phyloP scores from a whole-genome alignment of 2,113 vertebrate genomes.

The Macroglossus sobrinus region DNA sequence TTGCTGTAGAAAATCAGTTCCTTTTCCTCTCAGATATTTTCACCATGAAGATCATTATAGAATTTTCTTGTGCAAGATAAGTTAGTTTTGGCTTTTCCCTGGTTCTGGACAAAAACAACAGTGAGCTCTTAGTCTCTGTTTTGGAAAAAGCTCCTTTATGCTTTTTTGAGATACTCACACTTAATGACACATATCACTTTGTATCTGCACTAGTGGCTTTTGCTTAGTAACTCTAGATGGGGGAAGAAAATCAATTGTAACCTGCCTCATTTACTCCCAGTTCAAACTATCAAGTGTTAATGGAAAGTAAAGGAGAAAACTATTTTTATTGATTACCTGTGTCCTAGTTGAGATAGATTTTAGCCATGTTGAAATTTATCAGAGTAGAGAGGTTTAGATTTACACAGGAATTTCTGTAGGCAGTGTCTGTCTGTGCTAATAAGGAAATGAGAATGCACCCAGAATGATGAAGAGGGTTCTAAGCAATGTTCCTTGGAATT shows the following conservation, averaged over 20 bases:
- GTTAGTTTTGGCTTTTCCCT: neutral
- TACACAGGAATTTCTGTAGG: neutral
- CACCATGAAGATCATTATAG: neutral
- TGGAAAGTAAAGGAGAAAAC: constrained; percentile 49
- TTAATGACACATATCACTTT: constrained; percentile 51
- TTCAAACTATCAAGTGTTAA: constrained; percentile 62
- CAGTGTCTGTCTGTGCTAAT: neutral
- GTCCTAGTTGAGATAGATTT: neutral
- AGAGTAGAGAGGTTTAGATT: neutral
- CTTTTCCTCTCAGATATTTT: neutral
- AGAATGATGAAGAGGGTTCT: neutral
- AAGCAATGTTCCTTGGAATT: neutral
- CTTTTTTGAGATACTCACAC: constrained; percentile 48
- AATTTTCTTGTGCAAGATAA: neutral
- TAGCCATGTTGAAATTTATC: neutral
- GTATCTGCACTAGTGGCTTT: constrained; percentile 36
- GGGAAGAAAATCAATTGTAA: constrained; percentile 69
- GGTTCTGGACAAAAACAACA: neutral
- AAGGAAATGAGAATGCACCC: neutral
- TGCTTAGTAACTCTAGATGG: constrained; percentile 51
- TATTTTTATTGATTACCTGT: neutral
- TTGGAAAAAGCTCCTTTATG: neutral
- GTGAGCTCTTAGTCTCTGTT: neutral
- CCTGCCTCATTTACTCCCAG: constrained; percentile 65
- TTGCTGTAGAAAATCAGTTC: neutral